Evolutionary conservation across 2,113 vertebrate species (phyloP).

Genomic region (Lasiurus borealis): DNA sequence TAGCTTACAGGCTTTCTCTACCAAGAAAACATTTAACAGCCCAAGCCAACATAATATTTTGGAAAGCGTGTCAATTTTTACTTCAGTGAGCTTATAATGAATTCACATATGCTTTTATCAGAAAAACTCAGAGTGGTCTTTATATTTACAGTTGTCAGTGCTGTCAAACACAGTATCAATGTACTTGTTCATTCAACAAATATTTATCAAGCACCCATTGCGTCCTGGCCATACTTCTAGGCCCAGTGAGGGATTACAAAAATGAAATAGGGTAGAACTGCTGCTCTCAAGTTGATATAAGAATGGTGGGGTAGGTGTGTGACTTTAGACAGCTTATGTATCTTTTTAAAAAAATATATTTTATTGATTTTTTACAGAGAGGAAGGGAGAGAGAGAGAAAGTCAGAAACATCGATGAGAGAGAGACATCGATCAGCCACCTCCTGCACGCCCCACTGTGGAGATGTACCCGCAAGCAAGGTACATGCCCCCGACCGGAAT

Average conservation of each 20-base stretch:
- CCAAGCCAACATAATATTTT: constrained; percentile 44
- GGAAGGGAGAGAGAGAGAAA: no score
- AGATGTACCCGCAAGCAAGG: no score
- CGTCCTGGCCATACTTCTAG: neutral
- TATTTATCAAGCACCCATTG: neutral
- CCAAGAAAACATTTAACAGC: constrained; percentile 47
- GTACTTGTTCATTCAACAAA: neutral
- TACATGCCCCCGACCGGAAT: no score
- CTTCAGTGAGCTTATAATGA: constrained; percentile 24
- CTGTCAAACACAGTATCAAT: constrained; percentile 7
- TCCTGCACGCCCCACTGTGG: no score
- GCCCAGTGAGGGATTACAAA: neutral
- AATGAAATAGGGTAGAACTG: neutral
- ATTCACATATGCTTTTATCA: constrained; percentile 36
- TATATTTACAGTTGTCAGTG: neutral
- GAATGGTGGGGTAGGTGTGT: neutral
- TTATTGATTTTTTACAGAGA: no score
- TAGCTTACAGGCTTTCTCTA: constrained; percentile 49
- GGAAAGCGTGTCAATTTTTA: constrained; percentile 42
- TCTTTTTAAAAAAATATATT: no score
- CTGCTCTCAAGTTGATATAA: neutral
- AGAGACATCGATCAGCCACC: no score
- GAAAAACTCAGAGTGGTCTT: constrained; percentile 15
- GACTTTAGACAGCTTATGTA: neutral
- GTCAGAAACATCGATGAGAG: no score